These are phyloP conservation scores for Cynopterus brachyotis DNA, from an alignment of 2,113 vertebrate genomes.

Conservation along the genomic window DNA sequence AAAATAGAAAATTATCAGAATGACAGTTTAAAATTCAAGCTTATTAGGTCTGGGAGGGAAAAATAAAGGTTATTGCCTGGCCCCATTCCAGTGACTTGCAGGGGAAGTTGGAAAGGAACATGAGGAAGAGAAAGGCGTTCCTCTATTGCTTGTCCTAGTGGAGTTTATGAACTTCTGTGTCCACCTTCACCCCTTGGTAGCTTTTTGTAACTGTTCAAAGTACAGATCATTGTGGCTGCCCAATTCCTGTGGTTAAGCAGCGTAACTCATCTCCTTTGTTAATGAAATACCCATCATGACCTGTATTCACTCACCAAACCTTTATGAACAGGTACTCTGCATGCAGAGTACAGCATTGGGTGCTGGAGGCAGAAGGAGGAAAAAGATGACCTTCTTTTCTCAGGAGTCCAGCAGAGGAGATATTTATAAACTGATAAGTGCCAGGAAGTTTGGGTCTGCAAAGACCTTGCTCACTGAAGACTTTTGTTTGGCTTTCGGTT, in stretches of 20 bases:
- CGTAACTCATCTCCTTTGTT: not conserved
- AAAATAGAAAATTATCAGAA: not conserved
- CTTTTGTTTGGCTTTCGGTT: not conserved
- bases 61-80: not conserved
- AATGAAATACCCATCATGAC: not conserved
- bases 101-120: not conserved
- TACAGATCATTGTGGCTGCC: not conserved
- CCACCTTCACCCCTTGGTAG: not conserved
- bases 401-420: not conserved
- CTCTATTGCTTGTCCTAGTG: not conserved
- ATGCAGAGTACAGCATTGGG: not conserved
- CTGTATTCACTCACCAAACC: too few relatives aligned
- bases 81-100: not conserved
- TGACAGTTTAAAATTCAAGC: conserved; percentile 6
- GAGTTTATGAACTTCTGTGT: not conserved
- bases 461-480: not conserved
- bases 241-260: not conserved
- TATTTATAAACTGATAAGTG: not conserved
- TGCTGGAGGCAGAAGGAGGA: not conserved
- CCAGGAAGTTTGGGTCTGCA: not conserved
- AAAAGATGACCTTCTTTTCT: not conserved
- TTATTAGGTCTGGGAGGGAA: not conserved
- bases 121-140: not conserved
- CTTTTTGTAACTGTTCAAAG: not conserved
- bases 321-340: not conserved